These are phyloP conservation scores for Hyperopisus bebe DNA, from an alignment of 2,113 vertebrate species.

Conservation along the genomic window DNA sequence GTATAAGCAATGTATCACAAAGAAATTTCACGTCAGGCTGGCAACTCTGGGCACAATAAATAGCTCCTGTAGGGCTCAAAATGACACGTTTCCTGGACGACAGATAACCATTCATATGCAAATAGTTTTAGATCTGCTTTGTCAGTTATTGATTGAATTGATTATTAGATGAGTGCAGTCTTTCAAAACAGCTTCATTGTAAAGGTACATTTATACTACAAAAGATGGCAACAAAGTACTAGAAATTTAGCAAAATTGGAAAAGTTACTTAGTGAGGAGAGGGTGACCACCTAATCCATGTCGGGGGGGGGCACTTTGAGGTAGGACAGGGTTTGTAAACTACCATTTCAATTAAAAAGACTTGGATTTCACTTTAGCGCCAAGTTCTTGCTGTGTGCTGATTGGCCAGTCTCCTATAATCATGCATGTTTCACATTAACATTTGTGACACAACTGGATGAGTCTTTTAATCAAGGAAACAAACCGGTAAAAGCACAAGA, in stretches of 20 bases:
- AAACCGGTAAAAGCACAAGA: background rate
- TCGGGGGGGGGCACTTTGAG: background rate
- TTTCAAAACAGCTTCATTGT: background rate
- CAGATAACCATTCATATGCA: background rate
- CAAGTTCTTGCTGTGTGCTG: background rate
- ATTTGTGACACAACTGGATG: background rate
- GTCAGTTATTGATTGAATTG: background rate
- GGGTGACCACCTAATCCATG: background rate
- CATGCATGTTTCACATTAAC: background rate
- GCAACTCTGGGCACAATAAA: background rate
- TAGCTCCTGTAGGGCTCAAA: background rate
- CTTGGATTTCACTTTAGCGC: background rate
- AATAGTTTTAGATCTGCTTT: background rate
- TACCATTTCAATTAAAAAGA: background rate
- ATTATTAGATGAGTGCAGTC: background rate
- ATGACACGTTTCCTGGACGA: background rate
- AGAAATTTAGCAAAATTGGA: background rate
- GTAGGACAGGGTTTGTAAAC: background rate
- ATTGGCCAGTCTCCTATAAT: background rate
- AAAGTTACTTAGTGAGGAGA: background rate
- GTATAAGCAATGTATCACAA: background rate
- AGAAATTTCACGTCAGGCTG: background rate
- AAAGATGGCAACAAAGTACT: background rate
- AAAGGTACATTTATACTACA: background rate
- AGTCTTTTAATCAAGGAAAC: background rate